Base-by-base conservation (phyloP, 2,888 invertebrate species). In the Chouioia cunea region DNA sequence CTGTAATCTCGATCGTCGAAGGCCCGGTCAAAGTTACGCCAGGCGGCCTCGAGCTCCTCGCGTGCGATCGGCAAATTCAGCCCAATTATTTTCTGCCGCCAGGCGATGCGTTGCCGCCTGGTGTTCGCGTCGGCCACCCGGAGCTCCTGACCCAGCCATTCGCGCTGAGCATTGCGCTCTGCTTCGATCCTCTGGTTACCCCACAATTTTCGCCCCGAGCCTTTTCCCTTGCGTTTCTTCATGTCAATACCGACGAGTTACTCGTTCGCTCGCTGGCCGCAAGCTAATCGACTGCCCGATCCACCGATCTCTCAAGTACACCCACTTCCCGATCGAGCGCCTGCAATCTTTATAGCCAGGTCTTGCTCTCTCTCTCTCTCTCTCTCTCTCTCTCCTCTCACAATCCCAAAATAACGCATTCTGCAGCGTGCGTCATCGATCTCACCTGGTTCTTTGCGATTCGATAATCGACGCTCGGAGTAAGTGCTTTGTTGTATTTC, bases 1-100 rank as follows among this genome's bases (percentile, higher is more conserved):
- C 81, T 79, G 75, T 87, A 86, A 76, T 88, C 86, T 75, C 88
- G 87, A 43, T 82, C 80, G 75, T 88, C 88, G 10, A 88, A 76
- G 1, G 83, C 79, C 18, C 86, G 82, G 65, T 88, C 87, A 75
- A 88, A 87, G 59, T 83, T 84, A 52, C 83, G 84, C 86, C 86
- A 86, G 1, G 85, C 83, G 56, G 85, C 83, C 66, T 84, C 82
- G 43, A 87, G 65, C 62, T 87, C 86, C 65, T 83, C 80, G 52
- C 77, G 78, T 77, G 87, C 83, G 47, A 80, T 77, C 0, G 87
- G 87, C 68, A 87, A 71, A 47, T 86, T 81, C 4, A 86, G 80
- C 1, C 79, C 77, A 43, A 84, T 79, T 64, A 88, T 79, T 78
- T 86, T 82, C 60, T 86, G 78, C 65, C 82, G 81, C 87, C 87